Evolutionary conservation across 2,113 vertebrate species (phyloP).

Genomic region (Holacanthus passer): DNA sequence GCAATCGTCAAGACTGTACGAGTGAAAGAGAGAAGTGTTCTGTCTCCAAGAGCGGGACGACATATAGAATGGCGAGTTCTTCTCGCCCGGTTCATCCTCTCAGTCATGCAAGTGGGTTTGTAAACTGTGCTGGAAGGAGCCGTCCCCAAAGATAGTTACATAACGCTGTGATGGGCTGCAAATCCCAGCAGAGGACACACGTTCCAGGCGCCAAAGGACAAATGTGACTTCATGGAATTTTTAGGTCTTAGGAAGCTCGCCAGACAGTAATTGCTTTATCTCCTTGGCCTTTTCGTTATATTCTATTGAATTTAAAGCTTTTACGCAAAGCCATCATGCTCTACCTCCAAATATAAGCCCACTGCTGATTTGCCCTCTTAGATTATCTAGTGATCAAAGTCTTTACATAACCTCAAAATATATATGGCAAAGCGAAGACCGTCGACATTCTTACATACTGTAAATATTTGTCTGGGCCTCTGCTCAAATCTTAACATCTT

Average conservation of each 20-base stretch:
- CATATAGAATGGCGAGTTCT: slow-evolving; percentile 10
- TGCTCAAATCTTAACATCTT: slow-evolving; percentile 3
- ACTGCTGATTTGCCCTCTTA: not conserved
- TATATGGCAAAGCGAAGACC: not conserved
- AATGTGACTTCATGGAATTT: slow-evolving; percentile 63
- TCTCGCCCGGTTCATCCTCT: slow-evolving; percentile 17
- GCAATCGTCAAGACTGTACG: not conserved
- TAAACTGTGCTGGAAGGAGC: slow-evolving; percentile 52
- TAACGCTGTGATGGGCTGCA: slow-evolving; percentile 47
- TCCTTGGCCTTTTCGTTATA: slow-evolving; percentile 36
- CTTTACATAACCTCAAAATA: not conserved
- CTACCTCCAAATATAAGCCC: not conserved
- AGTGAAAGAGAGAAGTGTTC: slow-evolving; percentile 8
- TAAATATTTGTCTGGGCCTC: slow-evolving; percentile 12
- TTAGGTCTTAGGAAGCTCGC: slow-evolving; percentile 11
- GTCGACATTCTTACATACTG: not conserved
- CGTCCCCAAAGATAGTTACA: slow-evolving; percentile 54
- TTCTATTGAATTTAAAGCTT: slow-evolving; percentile 42
- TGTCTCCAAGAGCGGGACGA: not conserved
- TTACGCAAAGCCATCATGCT: slow-evolving; percentile 13
- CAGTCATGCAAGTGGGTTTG: slow-evolving; percentile 38
- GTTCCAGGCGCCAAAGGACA: slow-evolving; percentile 50
- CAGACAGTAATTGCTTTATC: slow-evolving; percentile 45
- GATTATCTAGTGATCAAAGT: slow-evolving; percentile 12
- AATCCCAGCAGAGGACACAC: slow-evolving; percentile 68